Base-by-base conservation (phyloP, 1,140 invertebrate genomes). In the Magallana angulata region DNA sequence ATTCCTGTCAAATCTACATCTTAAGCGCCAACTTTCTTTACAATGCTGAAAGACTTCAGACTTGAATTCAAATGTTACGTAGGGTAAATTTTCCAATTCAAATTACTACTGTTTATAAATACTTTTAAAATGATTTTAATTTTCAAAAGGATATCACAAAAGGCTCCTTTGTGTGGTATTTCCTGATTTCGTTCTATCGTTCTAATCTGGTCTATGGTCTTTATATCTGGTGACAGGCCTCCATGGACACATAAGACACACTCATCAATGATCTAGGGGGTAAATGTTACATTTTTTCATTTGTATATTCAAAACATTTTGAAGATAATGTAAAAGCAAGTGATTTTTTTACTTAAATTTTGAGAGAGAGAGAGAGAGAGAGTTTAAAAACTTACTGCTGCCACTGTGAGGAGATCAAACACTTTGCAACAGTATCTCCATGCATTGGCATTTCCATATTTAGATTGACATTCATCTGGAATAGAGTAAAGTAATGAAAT, bases 381-480 rank as follows among this genome's bases (percentile, higher is more conserved):
- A 3, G 36, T 48, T 48, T 48, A 64, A 12, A 82, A 60, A 97
- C 97, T 96, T 96, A 99, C 98, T 92, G 98, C 99, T 94, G 98
- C 98, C 92, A 99, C 97, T 92, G 98, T 99, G 60, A 99, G 96
- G 87, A 99, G 96, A 96, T 99, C 98, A 96, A 99, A 99, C 64
- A 99, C 98, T 95, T 97, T 97, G 95, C 98, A 99, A 94, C 98
- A 99, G 95, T 99, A 98, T 95, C 98, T 98, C 99, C 99, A 99
- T 82, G 98, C 98, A 96, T 99, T 99, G 84, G 98, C 97, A 96
- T 99, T 99, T 84, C 98, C 99, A 96, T 99, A 99, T 96, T 99
- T 99, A 87, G 97, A 98, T 93, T 99, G 97, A 96, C 99, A 99
- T 95, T 99, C 99, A 96, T 99, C 98, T 97, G 93, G 5, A 82